Base-by-base conservation (phyloP, 30 jellyfish, hydroid and myxozoan genomes). In the Turritopsis dohrnii region DNA sequence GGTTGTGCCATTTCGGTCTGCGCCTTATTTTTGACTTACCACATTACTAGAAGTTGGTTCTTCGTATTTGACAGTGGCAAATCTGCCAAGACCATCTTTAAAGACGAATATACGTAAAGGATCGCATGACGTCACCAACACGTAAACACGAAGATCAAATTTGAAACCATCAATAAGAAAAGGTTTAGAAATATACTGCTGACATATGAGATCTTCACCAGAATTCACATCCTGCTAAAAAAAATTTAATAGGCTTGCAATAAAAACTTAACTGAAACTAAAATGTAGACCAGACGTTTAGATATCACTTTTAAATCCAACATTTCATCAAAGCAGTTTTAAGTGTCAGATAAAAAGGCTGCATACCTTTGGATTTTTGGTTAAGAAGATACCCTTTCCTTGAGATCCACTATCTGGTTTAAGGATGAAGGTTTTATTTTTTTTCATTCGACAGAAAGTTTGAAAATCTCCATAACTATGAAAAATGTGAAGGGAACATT, bases 401-500 rank as follows among this genome's bases (percentile, higher is more conserved):
- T 94, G 99, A 27, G 96, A 83, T 69, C 99, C 97, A 73, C 96
- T 81, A 66, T 94, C 99, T 3, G 99, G 99, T 71, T 94, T 94
- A 5, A 94, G 85, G 52, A 94, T 94, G 71, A 29, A 94, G 4
- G 96, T 88, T 75, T 89, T 94, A 82, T 89, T 94, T 83, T 89
- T 88, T 83, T 94, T 94, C 54, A 83, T 90, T 74, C 96, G 82
- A 65, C 96, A 85, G 79, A 71, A 85, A 26, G 91, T 83, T 31
- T 85, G 88, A 71, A 94, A 89, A 53, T 94, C 96, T 22, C 99
- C 99, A 89, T 81, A 89, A 85, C 99, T 94, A 79, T 21, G 53
- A 66, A 65, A 75, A 80, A 13, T 16, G 28, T 7, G 79, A n/a
- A 74, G 53, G 21, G 8, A 82, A 20, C 18, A 26, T 71, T 1